Conservation (phyloP, 2,888 invertebrate species). For the Eugnorisma glareosa region DNA sequence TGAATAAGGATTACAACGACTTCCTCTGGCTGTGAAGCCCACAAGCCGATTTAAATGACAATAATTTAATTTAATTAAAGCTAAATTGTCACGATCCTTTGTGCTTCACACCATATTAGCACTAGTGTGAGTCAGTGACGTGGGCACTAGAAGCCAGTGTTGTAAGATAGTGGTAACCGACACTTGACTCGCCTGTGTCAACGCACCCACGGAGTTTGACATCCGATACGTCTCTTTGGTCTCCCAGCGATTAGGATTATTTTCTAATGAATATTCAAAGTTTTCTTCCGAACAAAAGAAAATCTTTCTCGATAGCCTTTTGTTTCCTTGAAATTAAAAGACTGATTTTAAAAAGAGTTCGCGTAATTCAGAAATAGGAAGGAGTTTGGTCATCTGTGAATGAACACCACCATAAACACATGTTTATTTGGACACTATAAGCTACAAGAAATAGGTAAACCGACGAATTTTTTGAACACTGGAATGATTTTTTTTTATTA, state of each 20-base stretch:
- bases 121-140: constrained; percentile 63
- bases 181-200: constrained; percentile 84
- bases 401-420: no score
- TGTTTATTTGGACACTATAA: no score
- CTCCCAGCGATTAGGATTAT: constrained; percentile 40
- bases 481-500: no score
- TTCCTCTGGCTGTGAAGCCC: constrained; percentile 27
- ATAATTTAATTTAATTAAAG: constrained; percentile 47
- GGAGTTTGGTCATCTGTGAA: background rate
- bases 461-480: no score
- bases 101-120: constrained; percentile 52
- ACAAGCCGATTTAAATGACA: constrained; percentile 39
- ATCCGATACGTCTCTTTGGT: constrained; percentile 63
- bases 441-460: no score
- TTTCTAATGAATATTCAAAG: constrained; percentile 5
- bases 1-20: constrained; percentile 19
- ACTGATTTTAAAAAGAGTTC: background rate
- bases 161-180: constrained; percentile 68
- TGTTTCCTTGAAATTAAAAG: background rate
- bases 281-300: background rate
- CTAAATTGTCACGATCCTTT: constrained; percentile 31
- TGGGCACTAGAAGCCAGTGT: constrained; percentile 67
- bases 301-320: background rate
- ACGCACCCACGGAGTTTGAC: constrained; percentile 78
- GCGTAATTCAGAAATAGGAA: background rate